These are phyloP conservation scores for Pogonomyrmex barbatus DNA, from an alignment of 1,140 invertebrate genomes.

Conservation along the genomic window DNA sequence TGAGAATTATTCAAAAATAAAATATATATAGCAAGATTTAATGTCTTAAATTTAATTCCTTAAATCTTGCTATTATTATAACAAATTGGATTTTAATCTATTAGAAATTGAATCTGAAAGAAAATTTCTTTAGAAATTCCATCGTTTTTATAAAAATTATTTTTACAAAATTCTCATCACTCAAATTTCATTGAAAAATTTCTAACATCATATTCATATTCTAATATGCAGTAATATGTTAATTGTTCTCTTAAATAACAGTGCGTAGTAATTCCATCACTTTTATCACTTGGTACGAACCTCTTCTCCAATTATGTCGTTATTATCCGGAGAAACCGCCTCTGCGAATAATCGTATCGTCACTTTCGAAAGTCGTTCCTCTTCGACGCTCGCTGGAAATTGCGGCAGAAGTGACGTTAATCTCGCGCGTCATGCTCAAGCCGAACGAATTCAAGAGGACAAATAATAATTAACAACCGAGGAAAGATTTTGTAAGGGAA, in stretches of 20 bases:
- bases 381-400: constrained; percentile 36
- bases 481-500: constrained; percentile 19
- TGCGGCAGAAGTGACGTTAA: constrained; percentile 54
- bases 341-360: constrained; percentile 54
- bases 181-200: neutral
- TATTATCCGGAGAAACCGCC: constrained; percentile 53
- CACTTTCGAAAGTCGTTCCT: constrained; percentile 60
- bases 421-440: constrained; percentile 30
- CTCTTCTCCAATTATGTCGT: constrained; percentile 46
- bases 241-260: constrained; percentile 1
- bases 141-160: neutral
- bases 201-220: neutral
- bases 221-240: no score
- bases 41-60: neutral
- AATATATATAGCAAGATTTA: neutral
- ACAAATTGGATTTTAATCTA: neutral
- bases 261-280: neutral
- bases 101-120: constrained; percentile 1
- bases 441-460: constrained; percentile 15
- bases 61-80: neutral
- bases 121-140: neutral
- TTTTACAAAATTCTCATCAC: neutral
- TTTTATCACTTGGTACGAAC: constrained; percentile 26
- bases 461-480: constrained; percentile 41
- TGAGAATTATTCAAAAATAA: neutral